Evolutionary conservation across 1,140 invertebrate species (phyloP).

Genomic region (Popillia japonica): DNA sequence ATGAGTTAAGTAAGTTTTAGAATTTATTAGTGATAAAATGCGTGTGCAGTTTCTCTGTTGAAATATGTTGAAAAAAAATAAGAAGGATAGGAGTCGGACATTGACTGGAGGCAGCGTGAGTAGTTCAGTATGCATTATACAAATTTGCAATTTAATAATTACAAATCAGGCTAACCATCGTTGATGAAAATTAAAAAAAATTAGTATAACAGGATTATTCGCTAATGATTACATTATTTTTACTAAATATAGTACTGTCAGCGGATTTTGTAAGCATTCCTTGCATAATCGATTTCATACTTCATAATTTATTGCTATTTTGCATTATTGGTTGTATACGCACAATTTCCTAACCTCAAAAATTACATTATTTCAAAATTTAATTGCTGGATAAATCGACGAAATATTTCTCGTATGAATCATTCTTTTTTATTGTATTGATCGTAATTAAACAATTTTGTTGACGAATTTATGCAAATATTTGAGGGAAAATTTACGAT

Average conservation of each 20-base stretch:
- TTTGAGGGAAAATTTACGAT: neutral
- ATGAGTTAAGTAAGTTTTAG: slow-evolving; percentile 24
- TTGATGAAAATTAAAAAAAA: neutral
- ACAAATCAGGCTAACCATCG: no score
- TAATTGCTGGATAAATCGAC: no score
- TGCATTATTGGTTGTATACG: neutral
- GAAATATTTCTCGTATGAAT: neutral
- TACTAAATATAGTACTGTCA: neutral
- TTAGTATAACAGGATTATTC: no score
- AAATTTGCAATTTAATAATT: neutral
- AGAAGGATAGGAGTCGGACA: slow-evolving; percentile 11
- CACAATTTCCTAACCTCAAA: no score
- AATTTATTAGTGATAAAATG: neutral
- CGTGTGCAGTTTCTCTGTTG: neutral
- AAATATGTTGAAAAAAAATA: slow-evolving; percentile 22
- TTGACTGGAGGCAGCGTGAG: slow-evolving; percentile 10
- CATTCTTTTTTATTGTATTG: neutral
- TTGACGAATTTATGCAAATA: neutral
- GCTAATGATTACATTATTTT: neutral
- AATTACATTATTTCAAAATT: no score
- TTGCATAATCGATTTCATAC: neutral
- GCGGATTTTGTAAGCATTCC: neutral
- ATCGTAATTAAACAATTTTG: neutral
- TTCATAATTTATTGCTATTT: neutral
- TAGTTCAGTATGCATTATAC: neutral